Percentiles rank a stretch among this genome's conserved stretches.
Conservation (phyloP, 1,140 invertebrate species). For the Caenorhabditis tropicalis region DNA sequence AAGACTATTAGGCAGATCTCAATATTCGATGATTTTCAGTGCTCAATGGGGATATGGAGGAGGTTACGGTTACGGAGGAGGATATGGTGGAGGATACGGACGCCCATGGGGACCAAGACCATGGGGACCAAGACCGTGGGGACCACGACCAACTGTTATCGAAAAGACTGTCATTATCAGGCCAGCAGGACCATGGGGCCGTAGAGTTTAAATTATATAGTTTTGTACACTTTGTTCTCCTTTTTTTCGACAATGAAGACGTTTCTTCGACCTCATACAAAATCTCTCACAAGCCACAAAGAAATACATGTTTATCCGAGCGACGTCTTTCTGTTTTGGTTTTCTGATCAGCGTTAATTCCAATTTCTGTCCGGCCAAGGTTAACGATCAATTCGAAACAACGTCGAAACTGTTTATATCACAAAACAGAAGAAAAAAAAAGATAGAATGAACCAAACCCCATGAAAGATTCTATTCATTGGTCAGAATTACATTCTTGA, state of each 20-base stretch:
- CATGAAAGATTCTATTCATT: not conserved
- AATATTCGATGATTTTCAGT: not conserved
- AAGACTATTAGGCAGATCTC: not conserved
- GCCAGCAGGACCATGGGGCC: not conserved
- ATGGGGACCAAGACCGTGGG: conserved; percentile 22
- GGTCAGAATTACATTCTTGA: conserved; percentile 32
- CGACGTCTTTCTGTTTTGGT: conserved; percentile 16
- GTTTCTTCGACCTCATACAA: not conserved
- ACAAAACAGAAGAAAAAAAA: conserved; percentile 4
- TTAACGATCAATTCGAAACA: not conserved
- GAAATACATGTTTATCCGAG: too few relatives aligned
- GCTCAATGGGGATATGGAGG: not conserved
- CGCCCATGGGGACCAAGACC: conserved; percentile 29
- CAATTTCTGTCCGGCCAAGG: not conserved
- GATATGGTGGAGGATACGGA: conserved; percentile 37
- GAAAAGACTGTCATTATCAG: conserved; percentile 24
- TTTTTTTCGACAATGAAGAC: conserved; percentile 11
- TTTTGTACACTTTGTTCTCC: not conserved
- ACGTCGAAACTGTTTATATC: not conserved
- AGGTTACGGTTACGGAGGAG: not conserved
- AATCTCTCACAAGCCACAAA: too few relatives aligned
- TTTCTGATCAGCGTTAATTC: not conserved
- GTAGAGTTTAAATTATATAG: not conserved
- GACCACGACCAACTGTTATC: conserved; percentile 24
- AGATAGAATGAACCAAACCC: not conserved